Evolutionary conservation across 2,888 invertebrate genomes (phyloP).

Genomic region (Tenthredo amoena): DNA sequence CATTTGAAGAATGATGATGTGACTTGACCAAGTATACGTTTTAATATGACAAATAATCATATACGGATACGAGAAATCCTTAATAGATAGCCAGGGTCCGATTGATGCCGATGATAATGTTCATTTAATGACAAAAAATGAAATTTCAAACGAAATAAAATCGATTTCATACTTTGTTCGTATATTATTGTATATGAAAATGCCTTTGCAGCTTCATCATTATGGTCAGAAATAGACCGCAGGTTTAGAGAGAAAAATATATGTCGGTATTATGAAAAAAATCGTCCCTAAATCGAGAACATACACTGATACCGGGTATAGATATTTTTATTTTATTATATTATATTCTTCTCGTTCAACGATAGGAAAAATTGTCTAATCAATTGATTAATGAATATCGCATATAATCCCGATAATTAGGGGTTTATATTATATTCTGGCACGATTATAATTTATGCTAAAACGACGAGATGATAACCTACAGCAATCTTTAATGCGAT

Average conservation of each 20-base stretch:
- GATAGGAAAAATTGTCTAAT: not conserved
- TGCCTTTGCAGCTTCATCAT: not conserved
- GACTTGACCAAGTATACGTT: not conserved
- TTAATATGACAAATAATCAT: not conserved
- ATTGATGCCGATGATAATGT: not conserved
- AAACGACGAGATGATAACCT: not conserved
- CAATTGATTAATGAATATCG: not conserved
- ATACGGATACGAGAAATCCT: not conserved
- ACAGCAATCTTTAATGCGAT: not conserved
- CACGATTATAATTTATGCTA: not conserved
- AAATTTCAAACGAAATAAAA: not conserved
- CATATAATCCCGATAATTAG: not conserved
- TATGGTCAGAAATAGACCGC: not conserved
- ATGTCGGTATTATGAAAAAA: not conserved
- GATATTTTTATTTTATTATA: not conserved
- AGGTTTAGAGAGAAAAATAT: not conserved
- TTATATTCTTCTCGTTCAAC: not conserved
- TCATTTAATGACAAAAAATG: not conserved
- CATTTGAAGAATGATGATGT: not conserved
- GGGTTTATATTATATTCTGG: not conserved
- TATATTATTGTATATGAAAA: not conserved
- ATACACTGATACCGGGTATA: not conserved
- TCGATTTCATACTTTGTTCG: not conserved
- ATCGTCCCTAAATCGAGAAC: not conserved
- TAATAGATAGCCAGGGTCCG: not conserved